phyloP scores from a whole-genome alignment of 2,888 invertebrate genomes.

The Aporophyla nigra region DNA sequence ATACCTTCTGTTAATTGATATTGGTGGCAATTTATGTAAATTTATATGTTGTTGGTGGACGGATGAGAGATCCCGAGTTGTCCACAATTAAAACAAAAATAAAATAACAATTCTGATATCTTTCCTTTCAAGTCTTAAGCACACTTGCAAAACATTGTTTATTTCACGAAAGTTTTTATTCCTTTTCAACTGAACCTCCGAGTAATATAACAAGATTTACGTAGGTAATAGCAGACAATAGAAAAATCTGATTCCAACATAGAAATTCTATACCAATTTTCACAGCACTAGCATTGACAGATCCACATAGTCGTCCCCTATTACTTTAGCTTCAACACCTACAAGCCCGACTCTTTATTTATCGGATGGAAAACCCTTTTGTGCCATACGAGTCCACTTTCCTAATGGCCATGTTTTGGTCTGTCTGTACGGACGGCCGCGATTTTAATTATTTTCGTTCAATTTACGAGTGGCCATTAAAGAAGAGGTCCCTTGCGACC shows the following conservation, averaged over 20 bases:
- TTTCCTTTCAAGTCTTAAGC: background rate
- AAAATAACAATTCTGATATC: background rate
- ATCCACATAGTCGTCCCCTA: conserved; percentile 38
- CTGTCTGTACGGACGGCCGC: conserved; percentile 74
- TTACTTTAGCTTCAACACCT: conserved; percentile 64
- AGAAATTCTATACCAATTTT: conserved; percentile 41
- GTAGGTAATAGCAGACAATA: background rate
- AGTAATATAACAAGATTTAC: background rate
- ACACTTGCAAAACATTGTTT: too few species aligned
- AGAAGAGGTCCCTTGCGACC: conserved; percentile 86
- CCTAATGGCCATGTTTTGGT: conserved; percentile 89
- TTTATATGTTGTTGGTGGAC: background rate
- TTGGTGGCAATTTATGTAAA: conserved; percentile 32
- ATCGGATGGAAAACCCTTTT: conserved; percentile 88
- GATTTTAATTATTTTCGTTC: conserved; percentile 91
- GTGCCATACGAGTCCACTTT: conserved; percentile 80
- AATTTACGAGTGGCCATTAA: conserved; percentile 91
- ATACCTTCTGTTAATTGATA: conserved; percentile 43
- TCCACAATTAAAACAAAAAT: too few species aligned
- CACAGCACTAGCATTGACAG: conserved; percentile 39
- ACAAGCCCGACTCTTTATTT: conserved; percentile 82
- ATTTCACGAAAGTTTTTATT: background rate
- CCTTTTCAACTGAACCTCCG: background rate
- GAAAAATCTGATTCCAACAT: background rate
- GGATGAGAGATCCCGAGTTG: too few species aligned